phyloP scores from a whole-genome alignment of 2,888 invertebrate species.

The Trissonchulus sp. region DNA sequence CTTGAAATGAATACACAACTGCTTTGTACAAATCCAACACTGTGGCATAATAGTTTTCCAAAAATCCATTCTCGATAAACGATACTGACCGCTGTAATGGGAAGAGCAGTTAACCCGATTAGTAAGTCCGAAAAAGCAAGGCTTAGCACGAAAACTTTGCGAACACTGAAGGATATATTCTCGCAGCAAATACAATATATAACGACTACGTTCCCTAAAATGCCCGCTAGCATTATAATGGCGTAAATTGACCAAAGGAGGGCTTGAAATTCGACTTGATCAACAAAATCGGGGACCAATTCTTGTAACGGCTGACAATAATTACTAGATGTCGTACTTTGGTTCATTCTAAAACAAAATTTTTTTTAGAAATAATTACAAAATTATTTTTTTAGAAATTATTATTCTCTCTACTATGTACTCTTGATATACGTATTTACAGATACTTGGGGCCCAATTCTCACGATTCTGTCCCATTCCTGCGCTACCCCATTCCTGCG shows the following conservation, averaged over 20 bases:
- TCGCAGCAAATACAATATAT: not conserved
- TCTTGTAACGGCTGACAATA: too few species aligned
- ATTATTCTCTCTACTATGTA: too few species aligned
- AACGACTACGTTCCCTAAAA: not conserved
- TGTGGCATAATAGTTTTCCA: slow-evolving; percentile 44
- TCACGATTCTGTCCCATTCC: too few species aligned
- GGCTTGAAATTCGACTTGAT: not conserved
- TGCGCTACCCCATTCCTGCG: too few species aligned
- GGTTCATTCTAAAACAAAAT: too few species aligned
- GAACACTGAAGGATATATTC: slow-evolving; percentile 45
- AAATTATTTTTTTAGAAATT: too few species aligned
- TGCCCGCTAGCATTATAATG: not conserved
- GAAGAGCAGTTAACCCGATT: slow-evolving; percentile 44
- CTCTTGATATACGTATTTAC: too few species aligned
- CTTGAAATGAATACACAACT: slow-evolving; percentile 42
- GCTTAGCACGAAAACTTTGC: slow-evolving; percentile 40
- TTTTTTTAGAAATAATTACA: too few species aligned
- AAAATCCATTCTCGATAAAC: slow-evolving; percentile 48
- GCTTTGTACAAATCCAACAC: slow-evolving; percentile 45
- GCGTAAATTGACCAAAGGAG: not conserved
- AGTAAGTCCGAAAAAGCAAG: slow-evolving; percentile 39
- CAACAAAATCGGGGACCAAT: not conserved
- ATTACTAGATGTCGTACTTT: too few species aligned
- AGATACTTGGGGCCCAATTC: too few species aligned
- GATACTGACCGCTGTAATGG: slow-evolving; percentile 47